Percentiles rank a stretch among this genome's conserved stretches.
phyloP scores from a whole-genome alignment of 2,113 vertebrate genomes.

The Python bivittatus region DNA sequence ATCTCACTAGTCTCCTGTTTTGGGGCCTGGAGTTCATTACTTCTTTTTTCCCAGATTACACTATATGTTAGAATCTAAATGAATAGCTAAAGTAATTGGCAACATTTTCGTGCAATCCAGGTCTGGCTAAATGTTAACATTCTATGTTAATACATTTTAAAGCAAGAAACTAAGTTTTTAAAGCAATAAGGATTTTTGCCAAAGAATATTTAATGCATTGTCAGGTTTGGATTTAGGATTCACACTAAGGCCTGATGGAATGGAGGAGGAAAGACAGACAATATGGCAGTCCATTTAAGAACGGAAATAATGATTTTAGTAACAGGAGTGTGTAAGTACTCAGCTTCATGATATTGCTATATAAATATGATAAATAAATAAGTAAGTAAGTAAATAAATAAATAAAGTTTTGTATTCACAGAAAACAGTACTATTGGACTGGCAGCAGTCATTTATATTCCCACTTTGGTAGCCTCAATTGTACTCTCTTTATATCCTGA shows the following conservation, averaged over 20 bases:
- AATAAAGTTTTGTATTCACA: neutral
- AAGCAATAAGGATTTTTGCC: neutral
- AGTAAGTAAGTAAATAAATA: too few species aligned
- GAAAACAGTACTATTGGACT: constrained; percentile 3
- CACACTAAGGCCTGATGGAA: neutral
- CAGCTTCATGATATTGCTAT: neutral
- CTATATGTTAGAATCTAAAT: neutral
- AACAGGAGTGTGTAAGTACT: neutral
- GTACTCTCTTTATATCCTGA: neutral
- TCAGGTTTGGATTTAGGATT: neutral
- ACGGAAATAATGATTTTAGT: neutral
- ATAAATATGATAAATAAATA: too few species aligned
- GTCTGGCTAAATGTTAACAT: neutral
- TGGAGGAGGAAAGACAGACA: neutral
- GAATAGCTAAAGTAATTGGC: constrained; percentile 15
- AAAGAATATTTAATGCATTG: neutral
- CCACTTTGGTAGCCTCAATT: neutral
- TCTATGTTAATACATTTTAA: neutral
- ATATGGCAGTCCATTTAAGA: neutral
- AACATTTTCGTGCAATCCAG: neutral
- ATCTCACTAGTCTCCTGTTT: constrained; percentile 10
- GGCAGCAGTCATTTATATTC: neutral
- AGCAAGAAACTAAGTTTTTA: neutral
- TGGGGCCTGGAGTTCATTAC: neutral
- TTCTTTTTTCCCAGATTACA: neutral